These are phyloP conservation scores for Aporophyla lueneburgensis DNA, from an alignment of 2,888 invertebrate genomes.

Conservation along the genomic window DNA sequence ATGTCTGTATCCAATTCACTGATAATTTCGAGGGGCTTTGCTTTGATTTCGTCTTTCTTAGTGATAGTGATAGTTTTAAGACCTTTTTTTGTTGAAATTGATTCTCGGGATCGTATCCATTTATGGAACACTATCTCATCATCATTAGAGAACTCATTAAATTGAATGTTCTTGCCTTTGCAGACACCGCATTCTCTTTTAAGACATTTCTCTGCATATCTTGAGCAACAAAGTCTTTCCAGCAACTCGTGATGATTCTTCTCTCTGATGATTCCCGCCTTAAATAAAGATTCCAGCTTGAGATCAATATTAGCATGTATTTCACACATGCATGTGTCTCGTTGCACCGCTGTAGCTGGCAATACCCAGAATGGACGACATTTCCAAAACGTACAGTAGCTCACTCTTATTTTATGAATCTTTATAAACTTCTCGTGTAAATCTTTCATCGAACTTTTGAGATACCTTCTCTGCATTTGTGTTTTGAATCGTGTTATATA, in stretches of 20 bases:
- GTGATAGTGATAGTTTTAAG: neutral
- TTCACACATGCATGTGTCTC: no score
- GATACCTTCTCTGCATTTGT: no score
- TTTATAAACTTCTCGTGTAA: no score
- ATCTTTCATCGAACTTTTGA: no score
- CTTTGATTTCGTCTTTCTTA: slow-evolving; percentile 1
- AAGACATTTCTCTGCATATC: neutral
- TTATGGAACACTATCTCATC: neutral
- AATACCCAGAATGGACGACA: no score
- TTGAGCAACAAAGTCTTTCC: neutral
- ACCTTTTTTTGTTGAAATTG: neutral
- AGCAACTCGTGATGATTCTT: neutral
- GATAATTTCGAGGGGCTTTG: neutral
- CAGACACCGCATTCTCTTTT: neutral
- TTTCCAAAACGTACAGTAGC: no score
- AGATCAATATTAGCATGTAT: no score
- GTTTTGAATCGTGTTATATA: no score
- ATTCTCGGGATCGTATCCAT: slow-evolving; percentile 4
- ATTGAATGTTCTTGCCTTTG: neutral
- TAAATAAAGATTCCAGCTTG: no score
- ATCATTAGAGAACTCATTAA: neutral
- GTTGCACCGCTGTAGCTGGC: no score
- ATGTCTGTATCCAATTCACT: neutral
- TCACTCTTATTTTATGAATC: no score
- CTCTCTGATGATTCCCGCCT: neutral